phyloP scores from a whole-genome alignment of 1,140 invertebrate species.

The Dysdera silvatica region DNA sequence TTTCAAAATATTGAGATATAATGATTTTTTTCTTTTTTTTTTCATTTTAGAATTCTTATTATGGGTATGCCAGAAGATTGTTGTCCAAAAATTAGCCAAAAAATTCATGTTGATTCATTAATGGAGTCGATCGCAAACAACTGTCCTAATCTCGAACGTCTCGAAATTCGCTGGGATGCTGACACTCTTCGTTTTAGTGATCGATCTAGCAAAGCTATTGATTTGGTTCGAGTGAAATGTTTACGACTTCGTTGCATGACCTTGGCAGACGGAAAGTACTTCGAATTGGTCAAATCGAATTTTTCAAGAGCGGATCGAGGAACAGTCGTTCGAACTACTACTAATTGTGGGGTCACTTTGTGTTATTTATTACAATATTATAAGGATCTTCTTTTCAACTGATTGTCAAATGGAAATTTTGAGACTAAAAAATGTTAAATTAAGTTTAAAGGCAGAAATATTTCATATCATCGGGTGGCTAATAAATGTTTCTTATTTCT shows the following conservation, averaged over 20 bases:
- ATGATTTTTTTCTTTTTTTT: not conserved
- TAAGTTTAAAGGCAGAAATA: too few relatives aligned
- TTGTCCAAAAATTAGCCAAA: constrained; percentile 80
- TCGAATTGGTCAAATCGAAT: constrained; percentile 98
- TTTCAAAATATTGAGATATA: not conserved
- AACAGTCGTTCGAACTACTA: constrained; percentile 91
- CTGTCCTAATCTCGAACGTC: constrained; percentile 74
- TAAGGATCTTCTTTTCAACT: constrained; percentile 77
- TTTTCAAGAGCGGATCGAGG: constrained; percentile 94
- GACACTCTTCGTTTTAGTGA: constrained; percentile 97
- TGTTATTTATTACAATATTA: constrained; percentile 87
- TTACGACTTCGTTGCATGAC: constrained; percentile 72
- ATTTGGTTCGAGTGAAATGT: constrained; percentile 80
- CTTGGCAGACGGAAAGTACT: constrained; percentile 95
- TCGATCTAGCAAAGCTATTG: constrained; percentile 83
- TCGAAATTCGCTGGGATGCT: constrained; percentile 96
- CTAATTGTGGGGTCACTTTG: constrained; percentile 80
- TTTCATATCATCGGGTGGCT: too few relatives aligned
- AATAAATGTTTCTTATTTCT: too few relatives aligned
- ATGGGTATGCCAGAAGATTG: constrained; percentile 95
- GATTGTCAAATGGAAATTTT: too few relatives aligned
- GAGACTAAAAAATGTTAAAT: too few relatives aligned
- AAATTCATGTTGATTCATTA: constrained; percentile 81
- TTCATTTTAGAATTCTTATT: constrained; percentile 71
- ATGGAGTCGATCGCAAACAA: constrained; percentile 95